Evolutionary conservation across 2,113 vertebrate genomes (phyloP), one percentile per base, ranked within the genome.

Genomic region (Sterna hirundo): DNA sequence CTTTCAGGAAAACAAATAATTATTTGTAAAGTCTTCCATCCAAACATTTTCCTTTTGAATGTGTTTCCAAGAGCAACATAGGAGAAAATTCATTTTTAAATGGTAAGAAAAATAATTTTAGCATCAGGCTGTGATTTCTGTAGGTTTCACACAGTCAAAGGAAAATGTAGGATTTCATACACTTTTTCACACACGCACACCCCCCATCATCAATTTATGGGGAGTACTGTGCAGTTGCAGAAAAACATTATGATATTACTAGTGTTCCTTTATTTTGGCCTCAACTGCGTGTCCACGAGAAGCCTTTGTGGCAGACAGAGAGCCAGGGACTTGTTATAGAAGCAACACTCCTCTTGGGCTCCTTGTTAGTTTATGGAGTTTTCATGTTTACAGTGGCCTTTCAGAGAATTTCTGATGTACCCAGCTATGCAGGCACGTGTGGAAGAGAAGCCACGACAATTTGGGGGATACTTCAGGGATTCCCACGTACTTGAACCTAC

Each of bases 1-100:
- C 90, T 96, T 96, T 93, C 92, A 93, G 72, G 94, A 87, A 93
- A 96, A 95, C 96, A 97, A 97, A 96, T 92, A 83, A 97, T 97
- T 96, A 95, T 88, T 97, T 96, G 80, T 84, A 84, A 79, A 96
- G 38, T 64, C 86, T 92, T 52, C 81, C 94, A 92, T 94, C 87
- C 91, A 97, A 96, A 97, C 93, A 95, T 84, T 95, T 96, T 49
- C 46, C 60, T 78, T 96, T 80, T 88, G 74, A 90, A 86, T 19
- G 68, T 54, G 58, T 83, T 94, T 85, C 84, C 69, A 77, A 95
- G 40, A 80, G 74, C 47, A 85, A 66, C 34, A 19, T 5, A 70
- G 78, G 13, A 70, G 86, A 69, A 71, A 7, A 23, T 16, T 36
- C 12, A 55, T 71, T 76, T 96, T 88, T 68, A 65, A 75, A 75